Conservation (phyloP, 1,140 invertebrate species). For the Chlorops oryzae region DNA sequence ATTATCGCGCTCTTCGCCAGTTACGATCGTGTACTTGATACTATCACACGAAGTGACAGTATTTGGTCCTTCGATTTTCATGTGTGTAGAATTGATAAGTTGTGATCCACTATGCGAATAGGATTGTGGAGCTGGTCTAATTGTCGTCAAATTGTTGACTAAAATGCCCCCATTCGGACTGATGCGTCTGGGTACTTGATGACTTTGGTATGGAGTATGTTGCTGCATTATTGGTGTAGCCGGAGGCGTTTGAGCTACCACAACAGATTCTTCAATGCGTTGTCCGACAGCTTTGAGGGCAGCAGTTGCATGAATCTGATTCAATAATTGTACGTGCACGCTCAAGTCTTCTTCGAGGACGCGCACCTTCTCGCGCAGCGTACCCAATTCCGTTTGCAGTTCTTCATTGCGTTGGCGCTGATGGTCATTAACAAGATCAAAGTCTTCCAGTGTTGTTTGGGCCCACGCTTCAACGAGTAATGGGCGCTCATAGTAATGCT, state of each 20-base stretch:
- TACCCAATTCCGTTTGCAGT: constrained; percentile 1
- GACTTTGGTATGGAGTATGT: constrained; percentile 30
- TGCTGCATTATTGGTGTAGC: constrained; percentile 4
- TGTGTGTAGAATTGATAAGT: no score
- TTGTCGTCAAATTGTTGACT: no score
- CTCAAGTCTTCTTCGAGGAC: constrained; percentile 31
- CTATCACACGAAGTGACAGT: no score
- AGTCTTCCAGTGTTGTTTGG: constrained; percentile 31
- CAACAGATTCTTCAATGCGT: neutral
- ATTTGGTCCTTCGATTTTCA: no score
- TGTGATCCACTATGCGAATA: no score
- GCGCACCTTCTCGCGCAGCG: constrained; percentile 33
- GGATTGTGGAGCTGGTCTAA: no score
- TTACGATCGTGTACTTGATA: constrained; percentile 37
- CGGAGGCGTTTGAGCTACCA: constrained; percentile 14
- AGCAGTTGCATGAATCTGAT: constrained; percentile 31
- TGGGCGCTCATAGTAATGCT: constrained; percentile 8
- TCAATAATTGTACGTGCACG: constrained; percentile 31
- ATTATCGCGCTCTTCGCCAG: constrained; percentile 18
- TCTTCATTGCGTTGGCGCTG: constrained; percentile 6
- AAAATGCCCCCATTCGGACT: no score
- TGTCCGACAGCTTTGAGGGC: constrained; percentile 3
- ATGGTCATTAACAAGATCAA: constrained; percentile 22
- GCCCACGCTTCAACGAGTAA: constrained; percentile 37
- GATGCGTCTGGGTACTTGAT: constrained; percentile 29